Conservation (phyloP, 2,113 vertebrate species). For the Hyperopisus bebe region DNA sequence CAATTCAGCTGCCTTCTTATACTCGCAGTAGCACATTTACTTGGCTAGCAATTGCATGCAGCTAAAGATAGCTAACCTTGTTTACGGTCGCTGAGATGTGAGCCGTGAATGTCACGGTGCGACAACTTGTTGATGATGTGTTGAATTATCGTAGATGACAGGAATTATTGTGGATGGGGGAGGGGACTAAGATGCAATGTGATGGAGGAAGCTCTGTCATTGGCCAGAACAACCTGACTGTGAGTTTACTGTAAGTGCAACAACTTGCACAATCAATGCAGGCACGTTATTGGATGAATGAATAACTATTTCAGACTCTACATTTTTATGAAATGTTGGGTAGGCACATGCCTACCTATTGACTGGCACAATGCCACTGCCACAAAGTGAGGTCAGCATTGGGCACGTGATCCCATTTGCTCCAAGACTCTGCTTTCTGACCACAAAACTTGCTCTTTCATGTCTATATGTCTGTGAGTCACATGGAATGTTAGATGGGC, state of each 20-base stretch:
- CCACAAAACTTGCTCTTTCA: not conserved
- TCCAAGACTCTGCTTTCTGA: not conserved
- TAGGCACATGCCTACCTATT: not conserved
- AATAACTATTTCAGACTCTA: not conserved
- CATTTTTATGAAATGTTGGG: not conserved
- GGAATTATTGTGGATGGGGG: not conserved
- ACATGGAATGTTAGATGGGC: not conserved
- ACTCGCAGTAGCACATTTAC: not conserved
- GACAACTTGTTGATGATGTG: not conserved
- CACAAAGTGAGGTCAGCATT: not conserved
- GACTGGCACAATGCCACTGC: not conserved
- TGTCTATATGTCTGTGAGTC: not conserved
- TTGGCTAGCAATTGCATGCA: not conserved
- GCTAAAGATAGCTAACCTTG: not conserved
- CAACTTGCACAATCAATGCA: not conserved
- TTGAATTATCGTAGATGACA: not conserved
- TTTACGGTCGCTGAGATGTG: not conserved
- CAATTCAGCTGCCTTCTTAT: not conserved
- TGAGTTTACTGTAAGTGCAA: not conserved
- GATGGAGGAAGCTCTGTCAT: not conserved
- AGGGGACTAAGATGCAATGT: not conserved
- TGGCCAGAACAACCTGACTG: not conserved
- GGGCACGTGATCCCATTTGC: not conserved
- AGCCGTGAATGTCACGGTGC: not conserved
- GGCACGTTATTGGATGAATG: not conserved